Evolutionary conservation across 2,113 vertebrate genomes (phyloP), one percentile per base, ranked within the genome.

Genomic region (Neolamprologus variostigma): DNA sequence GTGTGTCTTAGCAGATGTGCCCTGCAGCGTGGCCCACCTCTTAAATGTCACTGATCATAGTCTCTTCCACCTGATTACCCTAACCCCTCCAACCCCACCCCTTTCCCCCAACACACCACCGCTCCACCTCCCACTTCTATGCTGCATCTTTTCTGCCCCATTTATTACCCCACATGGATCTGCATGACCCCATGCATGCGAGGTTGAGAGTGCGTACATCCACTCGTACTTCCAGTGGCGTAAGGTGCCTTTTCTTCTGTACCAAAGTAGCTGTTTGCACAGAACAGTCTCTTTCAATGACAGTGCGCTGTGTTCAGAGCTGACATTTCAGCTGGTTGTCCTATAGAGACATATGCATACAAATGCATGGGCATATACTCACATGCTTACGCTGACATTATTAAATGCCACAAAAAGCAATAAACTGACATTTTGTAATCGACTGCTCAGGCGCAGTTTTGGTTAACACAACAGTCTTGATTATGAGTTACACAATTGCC

Each of bases 11-110:
- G 84, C 92, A 91, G 89, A 91, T 94, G 91, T 93, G 89, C 90
- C 94, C 93, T 81, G 86, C 89, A 84, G 93, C 82, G 87, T 86
- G 85, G 86, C 86, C 91, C 91, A 90, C 87, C 93, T 94, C 89
- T 89, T 88, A 95, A 95, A 95, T 95, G 94, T 94, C 94, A 95
- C 91, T 94, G 94, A 95, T 94, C 95, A 94, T 89, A 94, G 91
- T 88, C 89, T 89, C 92, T 94, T 95, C 92, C 94, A 87, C 91
- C 91, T 94, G 94, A 94, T 95, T 95, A 92, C 85, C 82, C 51
- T 19, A 37, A 55, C 4, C 21, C 21, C 37, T 21, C 61, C 17
- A 66, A 21, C 9, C 6, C 37, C 45, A 16, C 5, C 17, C 19
- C 35, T 37, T 35, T 21, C 33, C 19, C 61, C 17, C 82, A 8